Percentiles rank a stretch among this genome's conserved stretches.
phyloP scores from a whole-genome alignment of 2,113 vertebrate species.

The Amblyornis subalaris region DNA sequence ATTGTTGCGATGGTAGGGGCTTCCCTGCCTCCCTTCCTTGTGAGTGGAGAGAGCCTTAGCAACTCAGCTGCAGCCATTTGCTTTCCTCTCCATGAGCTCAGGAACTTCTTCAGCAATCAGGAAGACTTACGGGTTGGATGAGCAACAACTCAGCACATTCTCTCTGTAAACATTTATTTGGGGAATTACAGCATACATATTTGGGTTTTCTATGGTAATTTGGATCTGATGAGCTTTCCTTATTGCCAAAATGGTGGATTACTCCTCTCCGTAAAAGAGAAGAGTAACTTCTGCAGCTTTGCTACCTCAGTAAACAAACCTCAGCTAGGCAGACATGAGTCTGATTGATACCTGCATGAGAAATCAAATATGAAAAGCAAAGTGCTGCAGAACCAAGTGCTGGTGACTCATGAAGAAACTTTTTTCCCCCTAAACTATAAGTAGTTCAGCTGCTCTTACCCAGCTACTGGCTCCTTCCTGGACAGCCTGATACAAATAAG shows the following conservation, averaged over 20 bases:
- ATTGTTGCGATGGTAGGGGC: not conserved
- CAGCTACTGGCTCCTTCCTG: not conserved
- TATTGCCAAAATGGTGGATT: not conserved
- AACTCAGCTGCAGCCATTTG: not conserved
- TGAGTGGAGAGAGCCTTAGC: not conserved
- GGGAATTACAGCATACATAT: not conserved
- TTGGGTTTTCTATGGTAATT: not conserved
- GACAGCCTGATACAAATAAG: not conserved
- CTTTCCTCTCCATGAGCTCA: not conserved
- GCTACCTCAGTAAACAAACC: not conserved
- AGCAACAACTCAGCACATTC: not conserved
- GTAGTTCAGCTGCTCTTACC: not conserved
- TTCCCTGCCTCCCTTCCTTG: not conserved
- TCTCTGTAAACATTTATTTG: not conserved
- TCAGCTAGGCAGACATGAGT: not conserved
- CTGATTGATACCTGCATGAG: not conserved
- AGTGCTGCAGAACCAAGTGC: not conserved
- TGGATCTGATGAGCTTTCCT: not conserved
- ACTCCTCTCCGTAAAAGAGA: not conserved
- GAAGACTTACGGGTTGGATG: not conserved
- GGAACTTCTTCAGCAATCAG: not conserved
- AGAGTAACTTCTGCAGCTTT: not conserved
- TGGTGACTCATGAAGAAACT: not conserved
- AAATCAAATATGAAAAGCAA: slow-evolving; percentile 4
- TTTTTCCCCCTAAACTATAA: not conserved